Evolutionary conservation across 2,113 vertebrate genomes (phyloP).

Genomic region (Gymnarchus niloticus): DNA sequence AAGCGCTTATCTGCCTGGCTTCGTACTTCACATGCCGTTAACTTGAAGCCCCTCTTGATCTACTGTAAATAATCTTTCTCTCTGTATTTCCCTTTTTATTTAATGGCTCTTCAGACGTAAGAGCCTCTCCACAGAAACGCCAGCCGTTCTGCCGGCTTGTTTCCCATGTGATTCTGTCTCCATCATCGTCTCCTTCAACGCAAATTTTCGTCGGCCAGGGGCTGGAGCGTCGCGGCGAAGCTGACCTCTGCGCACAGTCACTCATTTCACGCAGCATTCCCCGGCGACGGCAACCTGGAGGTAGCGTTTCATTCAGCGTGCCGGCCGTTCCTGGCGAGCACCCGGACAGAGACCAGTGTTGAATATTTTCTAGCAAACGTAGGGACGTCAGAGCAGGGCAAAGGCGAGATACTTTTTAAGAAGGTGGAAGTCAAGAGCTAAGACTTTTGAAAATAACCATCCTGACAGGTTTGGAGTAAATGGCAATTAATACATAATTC

Average conservation of each 20-base stretch:
- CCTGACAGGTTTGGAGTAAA: background rate
- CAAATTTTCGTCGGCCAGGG: background rate
- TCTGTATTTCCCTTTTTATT: background rate
- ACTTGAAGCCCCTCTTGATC: conserved; percentile 3
- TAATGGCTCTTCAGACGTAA: background rate
- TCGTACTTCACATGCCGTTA: background rate
- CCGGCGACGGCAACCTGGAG: background rate
- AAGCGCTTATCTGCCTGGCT: background rate
- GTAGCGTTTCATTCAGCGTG: background rate
- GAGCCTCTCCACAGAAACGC: background rate
- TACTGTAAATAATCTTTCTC: background rate
- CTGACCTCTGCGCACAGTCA: no score
- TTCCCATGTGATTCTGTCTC: background rate
- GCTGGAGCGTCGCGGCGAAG: background rate
- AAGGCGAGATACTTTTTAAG: background rate
- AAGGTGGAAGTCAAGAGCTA: background rate
- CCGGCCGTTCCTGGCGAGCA: background rate
- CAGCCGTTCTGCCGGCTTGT: background rate
- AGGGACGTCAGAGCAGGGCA: background rate
- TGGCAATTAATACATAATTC: background rate
- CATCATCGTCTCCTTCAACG: background rate
- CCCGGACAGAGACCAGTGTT: background rate
- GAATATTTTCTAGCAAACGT: background rate
- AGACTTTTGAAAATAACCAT: background rate
- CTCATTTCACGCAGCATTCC: background rate